These are phyloP conservation scores for Saturnia pavonia DNA, from an alignment of 2,888 invertebrate genomes.

Conservation along the genomic window DNA sequence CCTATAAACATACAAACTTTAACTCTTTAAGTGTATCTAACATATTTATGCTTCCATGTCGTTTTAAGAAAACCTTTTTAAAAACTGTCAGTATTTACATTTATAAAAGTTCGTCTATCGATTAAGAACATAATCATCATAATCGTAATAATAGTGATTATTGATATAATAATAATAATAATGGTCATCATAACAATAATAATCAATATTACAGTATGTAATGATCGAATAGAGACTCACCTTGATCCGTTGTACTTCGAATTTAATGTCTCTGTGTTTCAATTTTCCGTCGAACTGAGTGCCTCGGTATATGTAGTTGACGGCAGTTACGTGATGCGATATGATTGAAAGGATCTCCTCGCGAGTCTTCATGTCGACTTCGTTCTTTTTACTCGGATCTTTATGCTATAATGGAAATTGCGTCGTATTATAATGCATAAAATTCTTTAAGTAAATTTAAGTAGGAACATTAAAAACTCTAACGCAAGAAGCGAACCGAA, in stretches of 20 bases:
- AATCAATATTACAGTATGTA: background rate
- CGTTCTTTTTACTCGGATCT: constrained; percentile 85
- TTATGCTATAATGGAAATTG: constrained; percentile 81
- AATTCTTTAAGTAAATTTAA: too few species aligned
- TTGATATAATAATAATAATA: background rate
- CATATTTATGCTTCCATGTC: too few species aligned
- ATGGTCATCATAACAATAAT: background rate
- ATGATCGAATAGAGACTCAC: constrained; percentile 35
- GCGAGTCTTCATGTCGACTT: constrained; percentile 93
- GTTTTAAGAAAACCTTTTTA: too few species aligned
- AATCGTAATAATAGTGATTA: background rate
- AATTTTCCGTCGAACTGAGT: constrained; percentile 96
- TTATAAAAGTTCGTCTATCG: too few species aligned
- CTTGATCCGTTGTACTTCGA: constrained; percentile 92
- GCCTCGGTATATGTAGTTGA: constrained; percentile 97
- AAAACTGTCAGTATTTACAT: too few species aligned
- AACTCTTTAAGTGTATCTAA: too few species aligned
- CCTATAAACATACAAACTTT: too few species aligned
- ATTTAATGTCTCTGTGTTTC: constrained; percentile 96
- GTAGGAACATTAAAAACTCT: too few species aligned
- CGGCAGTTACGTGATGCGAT: constrained; percentile 98
- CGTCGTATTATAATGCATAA: background rate
- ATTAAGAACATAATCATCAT: background rate
- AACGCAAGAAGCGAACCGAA: too few species aligned
- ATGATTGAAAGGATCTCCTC: constrained; percentile 99